phyloP scores from a whole-genome alignment of 2,113 vertebrate genomes.

The Parus major region DNA sequence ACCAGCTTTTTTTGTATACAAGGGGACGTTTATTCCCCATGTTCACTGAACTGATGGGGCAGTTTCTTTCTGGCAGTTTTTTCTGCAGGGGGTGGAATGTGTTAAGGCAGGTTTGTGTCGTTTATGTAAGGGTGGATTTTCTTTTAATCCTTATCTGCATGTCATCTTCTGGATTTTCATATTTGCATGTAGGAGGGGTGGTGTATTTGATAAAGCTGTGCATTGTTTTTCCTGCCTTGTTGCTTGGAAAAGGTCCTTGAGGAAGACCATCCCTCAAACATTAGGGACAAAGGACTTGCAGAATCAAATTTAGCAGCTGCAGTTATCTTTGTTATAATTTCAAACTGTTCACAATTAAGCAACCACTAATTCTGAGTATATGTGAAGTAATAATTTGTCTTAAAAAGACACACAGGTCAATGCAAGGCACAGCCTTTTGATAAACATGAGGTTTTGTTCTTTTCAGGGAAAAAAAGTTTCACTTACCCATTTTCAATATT shows the following conservation, averaged over 20 bases:
- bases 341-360: not conserved
- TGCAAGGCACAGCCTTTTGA: not conserved
- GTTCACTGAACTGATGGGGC: not conserved
- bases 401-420: not conserved
- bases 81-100: not conserved
- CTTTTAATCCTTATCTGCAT: not conserved
- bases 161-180: not conserved
- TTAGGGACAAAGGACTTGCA: not conserved
- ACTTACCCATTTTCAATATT: not conserved
- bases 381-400: not conserved
- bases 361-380: not conserved
- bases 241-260: not conserved
- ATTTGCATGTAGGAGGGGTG: not conserved
- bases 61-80: not conserved
- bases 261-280: not conserved
- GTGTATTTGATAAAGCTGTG: not conserved
- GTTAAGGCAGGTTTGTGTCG: not conserved
- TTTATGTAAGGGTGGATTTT: not conserved
- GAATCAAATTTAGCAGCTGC: not conserved
- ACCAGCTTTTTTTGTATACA: not conserved
- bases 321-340: not conserved
- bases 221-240: fast-evolving
- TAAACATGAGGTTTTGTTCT: not conserved
- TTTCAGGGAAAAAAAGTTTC: not conserved
- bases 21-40: not conserved